Evolutionary conservation across 2,888 invertebrate species (phyloP).

Genomic region (Drosophila putrida): DNA sequence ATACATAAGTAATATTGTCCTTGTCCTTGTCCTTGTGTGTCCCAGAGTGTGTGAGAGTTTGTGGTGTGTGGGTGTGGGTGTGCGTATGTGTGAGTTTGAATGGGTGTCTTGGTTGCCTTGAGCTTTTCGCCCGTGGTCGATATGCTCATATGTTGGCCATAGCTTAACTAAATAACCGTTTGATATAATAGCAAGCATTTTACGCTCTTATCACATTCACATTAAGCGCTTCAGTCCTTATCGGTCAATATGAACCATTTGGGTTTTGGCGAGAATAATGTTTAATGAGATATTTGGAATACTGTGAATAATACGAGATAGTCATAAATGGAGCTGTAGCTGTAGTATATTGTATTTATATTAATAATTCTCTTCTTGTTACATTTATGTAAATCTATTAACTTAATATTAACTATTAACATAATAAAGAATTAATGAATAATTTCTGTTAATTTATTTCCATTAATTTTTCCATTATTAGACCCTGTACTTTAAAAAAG

Average conservation of each 20-base stretch:
- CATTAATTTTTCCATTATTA: too few species aligned
- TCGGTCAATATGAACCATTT: constrained; percentile 46
- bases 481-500: too few species aligned
- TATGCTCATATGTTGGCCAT: constrained; percentile 48
- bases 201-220: constrained; percentile 70
- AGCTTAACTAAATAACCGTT: constrained; percentile 79
- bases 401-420: not conserved
- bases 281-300: constrained; percentile 51
- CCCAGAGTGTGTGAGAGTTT: not conserved
- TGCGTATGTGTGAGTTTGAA: not conserved
- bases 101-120: constrained; percentile 11
- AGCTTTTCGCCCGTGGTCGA: constrained; percentile 19
- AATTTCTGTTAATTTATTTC: not conserved
- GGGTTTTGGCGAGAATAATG: constrained; percentile 17
- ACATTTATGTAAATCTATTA: too few species aligned
- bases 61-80: not conserved
- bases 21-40: constrained; percentile 42
- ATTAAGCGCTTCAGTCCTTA: constrained; percentile 65
- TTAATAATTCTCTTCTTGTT: too few species aligned
- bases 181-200: constrained; percentile 75
- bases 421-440: not conserved
- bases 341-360: not conserved
- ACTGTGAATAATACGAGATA: constrained; percentile 16
- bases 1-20: constrained; percentile 79
- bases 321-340: constrained; percentile 11